Percentiles rank a stretch among this genome's conserved stretches.
phyloP scores from a whole-genome alignment of 1,140 invertebrate genomes.

The Scaptomyza montana region DNA sequence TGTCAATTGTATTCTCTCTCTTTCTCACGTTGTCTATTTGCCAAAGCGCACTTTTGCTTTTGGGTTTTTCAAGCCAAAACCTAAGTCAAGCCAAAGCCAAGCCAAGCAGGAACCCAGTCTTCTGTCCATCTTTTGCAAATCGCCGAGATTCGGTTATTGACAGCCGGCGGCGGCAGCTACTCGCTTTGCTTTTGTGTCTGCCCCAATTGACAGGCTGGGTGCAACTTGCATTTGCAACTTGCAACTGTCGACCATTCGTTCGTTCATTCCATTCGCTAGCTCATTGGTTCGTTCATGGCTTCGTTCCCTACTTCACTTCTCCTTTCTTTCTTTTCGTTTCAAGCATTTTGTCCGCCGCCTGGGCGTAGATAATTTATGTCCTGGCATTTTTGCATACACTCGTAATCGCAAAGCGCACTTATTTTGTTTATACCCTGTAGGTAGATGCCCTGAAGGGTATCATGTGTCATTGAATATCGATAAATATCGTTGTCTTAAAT shows the following conservation, averaged over 20 bases:
- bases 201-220: slow-evolving; percentile 42
- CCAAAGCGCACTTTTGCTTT: slow-evolving; percentile 44
- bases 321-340: neutral
- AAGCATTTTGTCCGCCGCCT: slow-evolving; percentile 68
- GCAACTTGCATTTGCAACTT: slow-evolving; percentile 4
- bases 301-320: neutral
- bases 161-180: slow-evolving; percentile 26
- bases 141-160: slow-evolving; percentile 52
- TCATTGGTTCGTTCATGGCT: neutral
- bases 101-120: slow-evolving; percentile 4
- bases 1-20: neutral
- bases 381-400: slow-evolving; percentile 57
- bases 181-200: slow-evolving; percentile 27
- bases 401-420: slow-evolving; percentile 33
- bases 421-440: slow-evolving; percentile 53
- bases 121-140: slow-evolving; percentile 42
- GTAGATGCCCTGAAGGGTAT: too few relatives aligned
- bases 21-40: slow-evolving; percentile 18
- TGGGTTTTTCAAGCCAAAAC: neutral
- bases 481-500: too few relatives aligned
- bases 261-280: neutral
- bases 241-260: slow-evolving; percentile 2
- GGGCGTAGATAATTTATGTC: slow-evolving; percentile 77
- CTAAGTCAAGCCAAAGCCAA: too few relatives aligned
- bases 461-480: too few relatives aligned